Percentiles rank a stretch among this genome's conserved stretches.
Conservation (phyloP, 2,888 invertebrate genomes). For the Sesia apiformis region DNA sequence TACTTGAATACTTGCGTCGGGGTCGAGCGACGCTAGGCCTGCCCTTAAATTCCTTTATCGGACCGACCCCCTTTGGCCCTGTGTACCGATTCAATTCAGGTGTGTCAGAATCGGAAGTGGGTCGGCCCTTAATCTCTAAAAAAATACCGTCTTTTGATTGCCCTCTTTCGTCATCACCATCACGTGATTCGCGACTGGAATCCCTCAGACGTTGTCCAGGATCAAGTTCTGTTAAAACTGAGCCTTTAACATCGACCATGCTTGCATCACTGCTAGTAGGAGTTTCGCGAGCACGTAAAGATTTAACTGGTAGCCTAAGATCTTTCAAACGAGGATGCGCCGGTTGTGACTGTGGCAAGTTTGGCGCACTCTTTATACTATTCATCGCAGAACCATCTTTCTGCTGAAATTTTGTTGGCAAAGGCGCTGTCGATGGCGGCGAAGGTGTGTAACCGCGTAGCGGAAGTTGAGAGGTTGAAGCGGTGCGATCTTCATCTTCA, state of each 20-base stretch:
- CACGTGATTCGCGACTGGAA: constrained; percentile 71
- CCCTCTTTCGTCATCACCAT: constrained; percentile 82
- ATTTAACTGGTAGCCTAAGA: constrained; percentile 82
- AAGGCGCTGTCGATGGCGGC: constrained; percentile 88
- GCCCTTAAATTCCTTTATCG: constrained; percentile 77
- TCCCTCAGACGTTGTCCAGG: constrained; percentile 67
- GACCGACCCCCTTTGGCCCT: constrained; percentile 74
- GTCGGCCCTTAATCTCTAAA: constrained; percentile 83
- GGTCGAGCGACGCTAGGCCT: constrained; percentile 69
- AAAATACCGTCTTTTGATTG: constrained; percentile 80
- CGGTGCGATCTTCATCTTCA: constrained; percentile 69
- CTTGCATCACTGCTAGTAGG: constrained; percentile 78
- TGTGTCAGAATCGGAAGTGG: constrained; percentile 74
- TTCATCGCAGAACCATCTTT: constrained; percentile 82
- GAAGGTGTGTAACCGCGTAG: constrained; percentile 85
- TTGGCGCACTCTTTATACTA: constrained; percentile 87
- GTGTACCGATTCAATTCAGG: constrained; percentile 71
- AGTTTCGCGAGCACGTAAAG: constrained; percentile 76
- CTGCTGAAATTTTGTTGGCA: constrained; percentile 86
- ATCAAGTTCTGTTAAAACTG: constrained; percentile 56
- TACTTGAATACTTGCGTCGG: constrained; percentile 81
- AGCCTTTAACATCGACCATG: constrained; percentile 77
- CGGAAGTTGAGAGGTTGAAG: constrained; percentile 77
- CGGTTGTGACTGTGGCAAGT: constrained; percentile 80
- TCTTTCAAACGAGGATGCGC: constrained; percentile 82